Percentiles rank a stretch among this genome's conserved stretches.
These are phyloP conservation scores for Trigoniulus corallinus DNA, from an alignment of 1,140 invertebrate genomes.

Conservation along the genomic window DNA sequence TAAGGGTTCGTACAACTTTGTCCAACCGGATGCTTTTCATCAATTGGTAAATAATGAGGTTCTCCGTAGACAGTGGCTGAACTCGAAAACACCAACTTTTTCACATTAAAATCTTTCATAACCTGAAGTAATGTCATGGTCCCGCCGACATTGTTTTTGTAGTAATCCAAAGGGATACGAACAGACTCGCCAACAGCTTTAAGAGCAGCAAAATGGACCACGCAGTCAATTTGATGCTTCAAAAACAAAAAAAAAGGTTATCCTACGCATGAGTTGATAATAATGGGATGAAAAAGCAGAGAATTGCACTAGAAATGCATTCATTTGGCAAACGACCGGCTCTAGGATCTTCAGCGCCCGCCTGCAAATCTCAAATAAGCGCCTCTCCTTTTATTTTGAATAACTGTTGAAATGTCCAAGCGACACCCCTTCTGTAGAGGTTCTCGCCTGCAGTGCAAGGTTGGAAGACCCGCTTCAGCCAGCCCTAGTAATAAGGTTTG, in stretches of 20 bases:
- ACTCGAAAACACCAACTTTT: slow-evolving; percentile 44
- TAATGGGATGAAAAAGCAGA: neutral
- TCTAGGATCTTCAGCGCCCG: no score
- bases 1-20: slow-evolving; percentile 43
- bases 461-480: no score
- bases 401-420: no score
- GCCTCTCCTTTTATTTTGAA: no score
- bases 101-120: slow-evolving; percentile 58
- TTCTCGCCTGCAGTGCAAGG: no score
- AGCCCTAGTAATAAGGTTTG: no score
- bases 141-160: slow-evolving; percentile 78
- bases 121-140: slow-evolving; percentile 71
- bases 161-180: slow-evolving; percentile 72
- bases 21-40: slow-evolving; percentile 35
- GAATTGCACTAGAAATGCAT: no score
- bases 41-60: slow-evolving; percentile 38
- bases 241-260: slow-evolving; percentile 22
- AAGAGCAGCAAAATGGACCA: slow-evolving; percentile 87
- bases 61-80: slow-evolving; percentile 44
- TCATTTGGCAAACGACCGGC: no score
- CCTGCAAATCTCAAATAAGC: no score
- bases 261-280: no score
- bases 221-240: slow-evolving; percentile 69
- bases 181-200: slow-evolving; percentile 92
- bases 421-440: no score